Evolutionary conservation across 2,888 invertebrate species (phyloP), one percentile per base, ranked within the genome.

Genomic region (Drosophila niveifrons): DNA sequence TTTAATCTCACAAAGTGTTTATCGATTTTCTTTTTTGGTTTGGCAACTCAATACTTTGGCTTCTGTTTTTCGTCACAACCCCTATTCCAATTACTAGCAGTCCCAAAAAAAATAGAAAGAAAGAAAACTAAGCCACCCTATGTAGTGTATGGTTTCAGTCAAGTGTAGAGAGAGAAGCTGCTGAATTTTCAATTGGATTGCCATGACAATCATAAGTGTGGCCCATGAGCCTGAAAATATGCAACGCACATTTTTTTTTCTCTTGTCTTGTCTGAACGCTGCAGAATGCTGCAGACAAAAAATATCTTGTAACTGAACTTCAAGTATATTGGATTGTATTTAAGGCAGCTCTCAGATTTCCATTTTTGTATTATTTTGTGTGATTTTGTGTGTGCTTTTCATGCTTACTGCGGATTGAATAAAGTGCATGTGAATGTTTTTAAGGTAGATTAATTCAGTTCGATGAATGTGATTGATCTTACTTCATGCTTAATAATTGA

Each of bases 101-200:
- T 31, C 34, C 34, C 31, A 62, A 66, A 48, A 23, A 23, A 23
- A 23, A 23, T 4, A 6, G 23, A 23, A 23, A 6, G 23, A 23
- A 23, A 23, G 23, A 23, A 23, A 66, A 70, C 75, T 50, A 63
- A 75, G 52, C 56, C 66, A 75, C 62, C 70, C 75, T 31, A 31
- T 23, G 23, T 23, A 23, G 23, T 23, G 6, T 55, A 28, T n/a
- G 48, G 50, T 65, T 64, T 23, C 48, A 47, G 18, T 64, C 51
- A 65, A 63, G 50, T 51, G 52, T 31, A 36, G 43, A 57, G 23
- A 56, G 23, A n/a, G 61, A 64, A 61, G 66, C 70, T 57, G 61
- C 46, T 36, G 53, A 62, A 59, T 66, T 76, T 65, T 63, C 75
- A 75, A 75, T 78, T 78, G 62, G 59, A 78, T 78, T 79, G 64